These are phyloP conservation scores for Phlogophora meticulosa DNA, from an alignment of 2,888 invertebrate genomes.

Conservation along the genomic window DNA sequence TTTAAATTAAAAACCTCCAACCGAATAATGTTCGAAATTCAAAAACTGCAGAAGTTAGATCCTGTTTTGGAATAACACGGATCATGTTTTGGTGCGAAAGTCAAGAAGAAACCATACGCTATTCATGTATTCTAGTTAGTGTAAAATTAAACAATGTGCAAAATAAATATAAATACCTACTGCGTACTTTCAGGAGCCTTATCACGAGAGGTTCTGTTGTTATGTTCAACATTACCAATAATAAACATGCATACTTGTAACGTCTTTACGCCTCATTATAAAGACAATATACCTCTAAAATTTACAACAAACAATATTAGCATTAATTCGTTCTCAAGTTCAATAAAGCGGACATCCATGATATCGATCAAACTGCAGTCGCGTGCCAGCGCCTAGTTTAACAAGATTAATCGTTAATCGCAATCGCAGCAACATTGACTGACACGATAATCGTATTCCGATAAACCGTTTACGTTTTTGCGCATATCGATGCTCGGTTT, in stretches of 20 bases:
- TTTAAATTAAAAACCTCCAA: no score
- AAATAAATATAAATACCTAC: no score
- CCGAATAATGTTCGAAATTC: no score
- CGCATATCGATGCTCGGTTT: slow-evolving; percentile 45
- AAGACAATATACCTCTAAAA: not conserved
- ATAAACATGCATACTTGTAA: not conserved
- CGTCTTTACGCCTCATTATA: not conserved
- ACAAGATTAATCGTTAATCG: slow-evolving; percentile 75
- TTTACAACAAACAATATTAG: not conserved
- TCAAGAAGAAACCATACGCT: no score
- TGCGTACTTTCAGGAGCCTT: no score
- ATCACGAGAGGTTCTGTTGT: no score
- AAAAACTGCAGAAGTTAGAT: no score
- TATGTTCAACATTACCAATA: not conserved
- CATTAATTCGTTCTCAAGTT: slow-evolving; percentile 16
- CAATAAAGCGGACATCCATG: slow-evolving; percentile 56
- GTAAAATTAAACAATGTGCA: no score
- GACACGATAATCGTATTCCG: slow-evolving; percentile 80
- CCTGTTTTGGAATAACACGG: no score
- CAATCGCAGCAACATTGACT: slow-evolving; percentile 72
- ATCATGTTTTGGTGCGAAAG: no score
- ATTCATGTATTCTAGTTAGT: no score
- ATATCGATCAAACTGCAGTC: slow-evolving; percentile 83
- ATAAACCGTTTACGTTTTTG: slow-evolving; percentile 60
- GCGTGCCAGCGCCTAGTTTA: slow-evolving; percentile 77